Evolutionary conservation across 2,888 invertebrate genomes (phyloP).

Genomic region (Eretmocerus hayati): DNA sequence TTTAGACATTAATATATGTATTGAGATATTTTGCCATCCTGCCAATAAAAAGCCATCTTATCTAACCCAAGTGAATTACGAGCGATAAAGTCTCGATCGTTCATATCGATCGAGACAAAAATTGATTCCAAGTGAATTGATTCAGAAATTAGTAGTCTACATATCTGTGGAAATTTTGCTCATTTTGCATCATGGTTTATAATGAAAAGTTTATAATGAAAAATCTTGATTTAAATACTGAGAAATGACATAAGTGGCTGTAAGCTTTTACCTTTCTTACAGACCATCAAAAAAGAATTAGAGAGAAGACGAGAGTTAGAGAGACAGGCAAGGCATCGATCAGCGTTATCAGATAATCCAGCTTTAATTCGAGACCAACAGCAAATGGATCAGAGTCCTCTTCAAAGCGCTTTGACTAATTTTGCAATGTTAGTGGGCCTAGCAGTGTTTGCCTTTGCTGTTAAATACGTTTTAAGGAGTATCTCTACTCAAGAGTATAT

Average conservation of each 20-base stretch:
- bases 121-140: no score
- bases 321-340: constrained; percentile 44
- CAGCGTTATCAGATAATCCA: constrained; percentile 36
- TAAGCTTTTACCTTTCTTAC: background rate
- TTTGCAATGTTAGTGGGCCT: constrained; percentile 82
- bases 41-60: no score
- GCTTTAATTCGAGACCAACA: constrained; percentile 38
- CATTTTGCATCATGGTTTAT: no score
- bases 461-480: constrained; percentile 83
- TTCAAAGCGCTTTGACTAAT: constrained; percentile 78
- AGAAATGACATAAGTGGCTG: background rate
- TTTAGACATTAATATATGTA: no score
- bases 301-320: constrained; percentile 49
- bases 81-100: no score
- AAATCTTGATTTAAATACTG: background rate
- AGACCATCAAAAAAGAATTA: constrained; percentile 48
- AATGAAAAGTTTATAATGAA: no score
- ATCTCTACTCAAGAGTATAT: constrained; percentile 55
- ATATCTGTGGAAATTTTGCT: no score
- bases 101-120: no score
- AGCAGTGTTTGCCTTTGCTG: constrained; percentile 85
- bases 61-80: no score
- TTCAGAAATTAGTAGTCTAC: no score
- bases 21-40: no score
- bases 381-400: constrained; percentile 54